Evolutionary conservation across 1,140 invertebrate genomes (phyloP).

Genomic region (Parapsyche elsis): DNA sequence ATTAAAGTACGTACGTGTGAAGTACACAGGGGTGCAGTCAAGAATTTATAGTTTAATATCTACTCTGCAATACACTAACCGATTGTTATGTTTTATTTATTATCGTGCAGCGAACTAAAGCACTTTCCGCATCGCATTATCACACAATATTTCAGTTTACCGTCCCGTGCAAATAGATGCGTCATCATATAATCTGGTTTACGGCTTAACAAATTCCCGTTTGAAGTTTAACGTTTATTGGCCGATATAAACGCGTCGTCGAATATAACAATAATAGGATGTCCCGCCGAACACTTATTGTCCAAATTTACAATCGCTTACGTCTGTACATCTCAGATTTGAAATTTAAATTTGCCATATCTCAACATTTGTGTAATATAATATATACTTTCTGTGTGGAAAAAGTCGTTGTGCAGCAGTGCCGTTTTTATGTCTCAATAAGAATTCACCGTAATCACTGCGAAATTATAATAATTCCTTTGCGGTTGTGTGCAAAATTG

Average conservation of each 20-base stretch:
- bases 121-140: slow-evolving; percentile 54
- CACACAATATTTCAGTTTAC: slow-evolving; percentile 55
- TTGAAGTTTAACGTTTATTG: slow-evolving; percentile 41
- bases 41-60: slow-evolving; percentile 50
- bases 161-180: slow-evolving; percentile 53
- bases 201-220: slow-evolving; percentile 48
- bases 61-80: slow-evolving; percentile 53
- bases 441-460: background rate
- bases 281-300: background rate
- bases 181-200: slow-evolving; percentile 55
- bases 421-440: background rate
- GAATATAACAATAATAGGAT: background rate
- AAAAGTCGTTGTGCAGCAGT: background rate
- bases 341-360: background rate
- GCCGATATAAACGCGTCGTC: slow-evolving; percentile 43
- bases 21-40: slow-evolving; percentile 13
- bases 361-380: background rate
- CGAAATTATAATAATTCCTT: background rate
- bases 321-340: slow-evolving; percentile 1
- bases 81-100: slow-evolving; percentile 57
- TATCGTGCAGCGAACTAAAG: slow-evolving; percentile 49
- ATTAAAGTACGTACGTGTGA: background rate
- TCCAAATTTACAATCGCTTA: background rate
- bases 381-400: background rate
- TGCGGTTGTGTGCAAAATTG: background rate